phyloP scores from a whole-genome alignment of 2,797 vertebrate genomes.

The Poecilia gillii region DNA sequence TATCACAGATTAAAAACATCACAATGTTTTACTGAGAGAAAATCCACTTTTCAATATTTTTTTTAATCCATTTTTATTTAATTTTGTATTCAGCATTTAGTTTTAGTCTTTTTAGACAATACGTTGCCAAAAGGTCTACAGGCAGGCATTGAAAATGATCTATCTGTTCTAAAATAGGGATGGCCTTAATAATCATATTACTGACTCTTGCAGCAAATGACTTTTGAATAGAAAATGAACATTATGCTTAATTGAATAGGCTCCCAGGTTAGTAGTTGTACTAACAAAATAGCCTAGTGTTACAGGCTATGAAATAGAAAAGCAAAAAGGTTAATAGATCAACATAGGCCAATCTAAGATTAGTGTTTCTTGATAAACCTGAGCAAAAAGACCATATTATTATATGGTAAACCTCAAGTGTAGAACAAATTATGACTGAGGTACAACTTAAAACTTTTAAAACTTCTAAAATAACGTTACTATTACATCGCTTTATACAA shows the following conservation, averaged over 20 bases:
- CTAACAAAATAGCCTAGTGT: not conserved
- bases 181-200: not conserved
- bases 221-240: not conserved
- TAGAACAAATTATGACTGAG: not conserved
- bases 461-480: not conserved
- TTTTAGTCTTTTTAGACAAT: not conserved
- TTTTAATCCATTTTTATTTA: not conserved
- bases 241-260: not conserved
- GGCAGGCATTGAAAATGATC: not conserved
- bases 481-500: not conserved
- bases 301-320: not conserved
- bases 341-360: not conserved
- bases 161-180: not conserved
- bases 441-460: not conserved
- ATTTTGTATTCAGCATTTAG: not conserved
- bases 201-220: not conserved
- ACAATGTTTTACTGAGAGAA: not conserved
- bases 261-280: not conserved
- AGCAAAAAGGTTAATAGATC: not conserved
- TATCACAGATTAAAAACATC: not conserved
- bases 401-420: not conserved
- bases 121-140: not conserved
- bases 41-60: conserved; percentile 34
- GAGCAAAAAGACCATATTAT: not conserved
- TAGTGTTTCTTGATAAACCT: not conserved